phyloP scores from a whole-genome alignment of 2,113 vertebrate genomes.

The Cynoglossus semilaevis region DNA sequence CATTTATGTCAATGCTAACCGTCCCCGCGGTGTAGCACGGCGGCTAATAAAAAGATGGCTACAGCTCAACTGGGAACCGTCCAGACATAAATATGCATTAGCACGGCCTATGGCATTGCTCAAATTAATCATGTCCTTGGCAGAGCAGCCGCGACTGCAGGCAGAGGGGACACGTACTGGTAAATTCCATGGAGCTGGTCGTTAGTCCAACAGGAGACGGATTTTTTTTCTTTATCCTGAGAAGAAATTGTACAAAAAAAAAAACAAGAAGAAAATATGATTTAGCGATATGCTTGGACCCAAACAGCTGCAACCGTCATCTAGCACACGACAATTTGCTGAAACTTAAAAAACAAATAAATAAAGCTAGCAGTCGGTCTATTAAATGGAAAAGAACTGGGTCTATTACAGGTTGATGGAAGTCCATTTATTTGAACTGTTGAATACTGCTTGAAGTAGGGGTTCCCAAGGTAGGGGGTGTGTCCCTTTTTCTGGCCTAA shows the following conservation, averaged over 20 bases:
- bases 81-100: conserved; percentile 31
- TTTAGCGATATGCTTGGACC: too few species aligned
- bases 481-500: too few species aligned
- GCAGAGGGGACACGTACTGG: background rate
- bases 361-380: conserved; percentile 6
- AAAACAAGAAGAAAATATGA: background rate
- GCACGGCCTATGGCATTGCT: conserved; percentile 3
- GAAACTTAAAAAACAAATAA: conserved; percentile 6
- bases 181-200: background rate
- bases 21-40: conserved; percentile 7
- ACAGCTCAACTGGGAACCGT: conserved; percentile 28
- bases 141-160: conserved; percentile 6
- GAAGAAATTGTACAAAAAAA: background rate
- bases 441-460: too few species aligned
- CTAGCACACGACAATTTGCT: conserved; percentile 2
- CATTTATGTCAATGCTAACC: conserved; percentile 25
- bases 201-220: background rate
- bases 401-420: too few species aligned
- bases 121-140: conserved; percentile 18
- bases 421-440: too few species aligned
- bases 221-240: background rate
- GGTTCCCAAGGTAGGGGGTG: too few species aligned
- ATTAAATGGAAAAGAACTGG: too few species aligned
- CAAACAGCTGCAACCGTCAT: background rate
- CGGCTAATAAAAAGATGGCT: conserved; percentile 28